Evolutionary conservation across 2,113 vertebrate species (phyloP).

Genomic region (Brachypodius melanocephalos): DNA sequence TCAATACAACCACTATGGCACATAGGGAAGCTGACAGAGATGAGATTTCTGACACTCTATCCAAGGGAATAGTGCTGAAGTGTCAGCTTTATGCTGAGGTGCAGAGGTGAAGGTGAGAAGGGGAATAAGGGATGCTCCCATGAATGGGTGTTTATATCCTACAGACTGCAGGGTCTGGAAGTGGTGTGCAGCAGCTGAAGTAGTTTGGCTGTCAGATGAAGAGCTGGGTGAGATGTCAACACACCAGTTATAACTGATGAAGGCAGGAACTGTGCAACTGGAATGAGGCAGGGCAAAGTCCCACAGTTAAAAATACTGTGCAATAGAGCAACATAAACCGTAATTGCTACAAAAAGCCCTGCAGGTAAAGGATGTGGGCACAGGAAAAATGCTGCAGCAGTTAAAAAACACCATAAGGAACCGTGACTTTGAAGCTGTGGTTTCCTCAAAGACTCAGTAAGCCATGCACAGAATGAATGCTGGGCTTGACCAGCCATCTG

Average conservation of each 20-base stretch:
- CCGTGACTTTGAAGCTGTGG: not conserved
- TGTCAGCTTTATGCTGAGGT: not conserved
- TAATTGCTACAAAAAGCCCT: slow-evolving; percentile 25
- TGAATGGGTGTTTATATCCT: not conserved
- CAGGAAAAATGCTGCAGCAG: not conserved
- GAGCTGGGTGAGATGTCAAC: not conserved
- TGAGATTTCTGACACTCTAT: not conserved
- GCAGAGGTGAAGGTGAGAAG: not conserved
- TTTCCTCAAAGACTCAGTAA: slow-evolving; percentile 26
- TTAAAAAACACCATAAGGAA: not conserved
- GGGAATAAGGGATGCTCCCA: not conserved
- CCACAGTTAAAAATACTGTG: not conserved
- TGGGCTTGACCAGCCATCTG: slow-evolving; percentile 18
- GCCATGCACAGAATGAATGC: not conserved
- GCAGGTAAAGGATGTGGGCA: slow-evolving; percentile 36
- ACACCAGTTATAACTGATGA: not conserved
- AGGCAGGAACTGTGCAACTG: not conserved
- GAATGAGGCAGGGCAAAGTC: slow-evolving; percentile 23
- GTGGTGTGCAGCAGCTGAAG: not conserved
- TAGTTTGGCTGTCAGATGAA: slow-evolving; percentile 3
- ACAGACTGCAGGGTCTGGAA: not conserved
- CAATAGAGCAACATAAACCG: not conserved
- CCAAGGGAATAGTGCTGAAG: not conserved
- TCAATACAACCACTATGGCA: not conserved
- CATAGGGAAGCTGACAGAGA: not conserved